Percentiles rank a stretch among this genome's conserved stretches.
Evolutionary conservation across 2,113 vertebrate genomes (phyloP).

Genomic region (Antigone vipio): DNA sequence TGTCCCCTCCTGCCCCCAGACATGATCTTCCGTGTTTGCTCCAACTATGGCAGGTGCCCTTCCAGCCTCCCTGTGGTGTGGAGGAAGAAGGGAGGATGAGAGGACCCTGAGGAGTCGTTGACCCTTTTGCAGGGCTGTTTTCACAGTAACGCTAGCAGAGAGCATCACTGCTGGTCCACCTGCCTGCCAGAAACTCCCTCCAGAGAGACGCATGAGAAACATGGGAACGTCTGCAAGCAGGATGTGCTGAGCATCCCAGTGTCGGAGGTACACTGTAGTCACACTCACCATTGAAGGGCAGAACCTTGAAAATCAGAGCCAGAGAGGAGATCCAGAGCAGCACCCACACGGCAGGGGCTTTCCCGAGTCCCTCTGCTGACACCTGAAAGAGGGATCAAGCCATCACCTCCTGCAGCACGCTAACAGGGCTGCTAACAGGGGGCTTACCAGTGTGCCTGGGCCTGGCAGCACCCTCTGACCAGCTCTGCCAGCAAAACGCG

Average conservation of each 20-base stretch:
- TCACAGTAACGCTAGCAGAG: not conserved
- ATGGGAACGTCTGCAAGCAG: not conserved
- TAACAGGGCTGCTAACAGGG: not conserved
- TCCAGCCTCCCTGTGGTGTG: not conserved
- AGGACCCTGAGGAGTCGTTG: not conserved
- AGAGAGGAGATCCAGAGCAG: not conserved
- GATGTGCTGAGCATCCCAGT: not conserved
- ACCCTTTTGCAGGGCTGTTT: not conserved
- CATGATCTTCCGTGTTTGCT: not conserved
- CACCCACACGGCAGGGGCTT: not conserved
- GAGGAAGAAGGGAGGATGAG: not conserved
- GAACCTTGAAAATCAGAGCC: not conserved
- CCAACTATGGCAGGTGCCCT: not conserved
- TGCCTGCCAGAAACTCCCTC: not conserved
- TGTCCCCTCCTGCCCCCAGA: not conserved
- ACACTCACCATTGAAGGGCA: not conserved
- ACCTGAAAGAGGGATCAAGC: not conserved
- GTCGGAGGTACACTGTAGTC: accelerated
- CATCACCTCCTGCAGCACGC: not conserved
- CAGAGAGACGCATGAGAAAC: not conserved
- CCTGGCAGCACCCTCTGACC: not conserved
- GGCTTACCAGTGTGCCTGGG: not conserved
- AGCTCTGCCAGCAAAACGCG: not conserved
- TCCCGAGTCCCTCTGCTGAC: not conserved
- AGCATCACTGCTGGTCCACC: not conserved